Evolutionary conservation across 1,140 invertebrate genomes (phyloP).

Genomic region (Drosophila pseudoobscura): DNA sequence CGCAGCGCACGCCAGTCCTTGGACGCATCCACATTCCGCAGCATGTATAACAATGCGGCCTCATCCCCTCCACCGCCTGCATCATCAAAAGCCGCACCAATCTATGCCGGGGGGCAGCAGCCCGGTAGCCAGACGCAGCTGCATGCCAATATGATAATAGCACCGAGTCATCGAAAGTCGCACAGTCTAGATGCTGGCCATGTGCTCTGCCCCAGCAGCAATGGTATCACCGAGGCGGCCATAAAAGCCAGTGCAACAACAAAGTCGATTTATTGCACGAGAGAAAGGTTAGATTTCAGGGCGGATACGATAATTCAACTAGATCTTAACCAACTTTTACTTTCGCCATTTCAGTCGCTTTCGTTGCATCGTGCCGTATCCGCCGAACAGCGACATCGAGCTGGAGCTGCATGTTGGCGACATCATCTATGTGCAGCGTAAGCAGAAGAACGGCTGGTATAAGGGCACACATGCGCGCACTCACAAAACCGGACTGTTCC

Average conservation of each 20-base stretch:
- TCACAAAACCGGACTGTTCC: conserved; percentile 95
- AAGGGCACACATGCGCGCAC: conserved; percentile 95
- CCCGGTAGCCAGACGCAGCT: conserved; percentile 53
- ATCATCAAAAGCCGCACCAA: conserved; percentile 13
- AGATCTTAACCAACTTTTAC: conserved; percentile 46
- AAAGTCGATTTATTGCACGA: conserved; percentile 65
- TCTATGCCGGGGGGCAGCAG: conserved; percentile 43
- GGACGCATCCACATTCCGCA: conserved; percentile 73
- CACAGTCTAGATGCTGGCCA: conserved; percentile 89
- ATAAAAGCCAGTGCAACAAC: conserved; percentile 78
- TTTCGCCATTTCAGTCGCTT: conserved; percentile 85
- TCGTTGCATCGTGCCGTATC: conserved; percentile 96
- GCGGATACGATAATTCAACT: not conserved
- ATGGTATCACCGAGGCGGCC: conserved; percentile 66
- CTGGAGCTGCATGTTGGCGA: conserved; percentile 95
- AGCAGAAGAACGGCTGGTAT: conserved; percentile 97
- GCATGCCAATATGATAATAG: conserved; percentile 72
- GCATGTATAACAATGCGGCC: conserved; percentile 60
- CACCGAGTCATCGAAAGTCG: conserved; percentile 89
- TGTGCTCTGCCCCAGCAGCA: conserved; percentile 66
- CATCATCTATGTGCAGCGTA: conserved; percentile 95
- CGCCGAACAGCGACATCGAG: conserved; percentile 97
- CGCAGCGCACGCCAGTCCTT: conserved; percentile 68
- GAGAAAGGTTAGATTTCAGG: conserved; percentile 63
- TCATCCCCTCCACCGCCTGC: conserved; percentile 49